These are phyloP conservation scores for Hymenopus coronatus DNA, from an alignment of 2,888 invertebrate species.

Conservation along the genomic window DNA sequence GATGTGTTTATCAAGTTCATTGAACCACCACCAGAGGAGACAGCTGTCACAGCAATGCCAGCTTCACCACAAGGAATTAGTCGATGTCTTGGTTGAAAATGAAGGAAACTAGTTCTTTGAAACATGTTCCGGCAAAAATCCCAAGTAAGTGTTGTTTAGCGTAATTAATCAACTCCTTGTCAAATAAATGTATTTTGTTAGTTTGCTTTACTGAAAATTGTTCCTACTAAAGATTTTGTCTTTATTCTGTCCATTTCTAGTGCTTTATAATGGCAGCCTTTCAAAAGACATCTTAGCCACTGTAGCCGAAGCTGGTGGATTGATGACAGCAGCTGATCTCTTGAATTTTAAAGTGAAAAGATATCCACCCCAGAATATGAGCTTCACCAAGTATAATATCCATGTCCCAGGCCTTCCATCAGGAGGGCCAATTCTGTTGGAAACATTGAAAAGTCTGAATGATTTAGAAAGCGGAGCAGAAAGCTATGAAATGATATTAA, in stretches of 20 bases:
- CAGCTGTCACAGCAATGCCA: too few relatives aligned
- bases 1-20: too few relatives aligned
- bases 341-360: conserved; percentile 32
- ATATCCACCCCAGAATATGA: conserved; percentile 25
- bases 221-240: too few relatives aligned
- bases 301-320: conserved; percentile 44
- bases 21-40: too few relatives aligned
- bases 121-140: too few relatives aligned
- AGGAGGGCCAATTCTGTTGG: conserved; percentile 38
- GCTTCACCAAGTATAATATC: conserved; percentile 35
- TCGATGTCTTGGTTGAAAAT: too few relatives aligned
- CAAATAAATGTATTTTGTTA: too few relatives aligned
- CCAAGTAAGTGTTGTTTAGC: too few relatives aligned
- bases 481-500: neutral
- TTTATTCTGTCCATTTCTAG: conserved; percentile 34
- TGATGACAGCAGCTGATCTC: conserved; percentile 37
- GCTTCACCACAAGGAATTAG: too few relatives aligned
- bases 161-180: too few relatives aligned
- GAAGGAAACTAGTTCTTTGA: too few relatives aligned
- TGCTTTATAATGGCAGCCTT: conserved; percentile 46
- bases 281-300: conserved; percentile 47
- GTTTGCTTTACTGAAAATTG: too few relatives aligned
- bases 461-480: neutral
- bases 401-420: conserved; percentile 39
- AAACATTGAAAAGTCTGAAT: conserved; percentile 29